Conservation (phyloP, 1,140 invertebrate genomes). For the Musca domestica region DNA sequence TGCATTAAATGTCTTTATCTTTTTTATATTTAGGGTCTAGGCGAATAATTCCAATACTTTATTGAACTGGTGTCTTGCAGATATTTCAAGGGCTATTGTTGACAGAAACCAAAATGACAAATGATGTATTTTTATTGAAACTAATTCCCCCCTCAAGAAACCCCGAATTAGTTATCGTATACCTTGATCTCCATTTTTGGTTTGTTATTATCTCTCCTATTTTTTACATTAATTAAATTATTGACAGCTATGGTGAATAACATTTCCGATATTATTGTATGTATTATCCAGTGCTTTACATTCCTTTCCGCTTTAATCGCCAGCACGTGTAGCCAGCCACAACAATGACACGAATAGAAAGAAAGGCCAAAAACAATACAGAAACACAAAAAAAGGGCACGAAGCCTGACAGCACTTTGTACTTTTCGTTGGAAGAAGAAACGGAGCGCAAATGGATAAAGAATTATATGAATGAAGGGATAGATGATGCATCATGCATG, state of each 20-base stretch:
- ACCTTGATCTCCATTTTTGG: not conserved
- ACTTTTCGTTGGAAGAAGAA: not conserved
- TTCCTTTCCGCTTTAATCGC: not conserved
- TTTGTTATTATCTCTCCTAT: not conserved
- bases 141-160: not conserved
- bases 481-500: not conserved
- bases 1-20: too few relatives aligned
- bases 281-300: too few relatives aligned
- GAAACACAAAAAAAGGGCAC: too few relatives aligned
- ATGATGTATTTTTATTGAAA: not conserved
- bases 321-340: constrained; percentile 3
- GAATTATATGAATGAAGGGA: not conserved
- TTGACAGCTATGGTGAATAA: constrained; percentile 9
- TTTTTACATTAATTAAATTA: constrained; percentile 12
- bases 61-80: not conserved
- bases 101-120: not conserved
- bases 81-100: not conserved
- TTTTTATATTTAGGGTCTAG: too few relatives aligned
- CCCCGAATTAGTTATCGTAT: too few relatives aligned
- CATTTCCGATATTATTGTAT: not conserved
- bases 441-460: too few relatives aligned
- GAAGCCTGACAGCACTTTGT: too few relatives aligned
- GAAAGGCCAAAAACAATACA: too few relatives aligned
- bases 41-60: too few relatives aligned
- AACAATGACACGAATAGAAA: not conserved